Percentiles rank a stretch among this genome's conserved stretches.
These are phyloP conservation scores for Hippoglossus hippoglossus DNA, from an alignment of 2,797 vertebrate species.

Conservation along the genomic window DNA sequence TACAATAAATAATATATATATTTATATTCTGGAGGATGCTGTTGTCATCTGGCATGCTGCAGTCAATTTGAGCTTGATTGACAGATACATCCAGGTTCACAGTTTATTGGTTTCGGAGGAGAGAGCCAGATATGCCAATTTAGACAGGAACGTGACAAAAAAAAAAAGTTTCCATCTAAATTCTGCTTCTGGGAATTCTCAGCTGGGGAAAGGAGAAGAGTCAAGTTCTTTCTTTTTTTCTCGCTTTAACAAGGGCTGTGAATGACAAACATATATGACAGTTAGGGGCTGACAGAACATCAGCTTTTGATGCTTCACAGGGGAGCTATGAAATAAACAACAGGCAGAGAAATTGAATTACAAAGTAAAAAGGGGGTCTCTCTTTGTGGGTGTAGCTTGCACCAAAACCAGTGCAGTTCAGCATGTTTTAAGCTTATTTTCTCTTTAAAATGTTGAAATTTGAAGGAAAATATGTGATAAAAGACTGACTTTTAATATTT, in stretches of 20 bases:
- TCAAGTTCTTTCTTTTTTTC: conserved; percentile 75
- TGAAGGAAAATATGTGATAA: neutral
- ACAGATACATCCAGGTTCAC: conserved; percentile 94
- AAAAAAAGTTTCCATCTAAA: conserved; percentile 92
- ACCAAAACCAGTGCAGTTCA: conserved; percentile 30
- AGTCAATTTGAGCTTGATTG: conserved; percentile 91
- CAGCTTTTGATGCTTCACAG: conserved; percentile 91
- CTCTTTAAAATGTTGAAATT: conserved; percentile 16
- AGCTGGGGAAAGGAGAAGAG: conserved; percentile 83
- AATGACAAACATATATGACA: conserved; percentile 95
- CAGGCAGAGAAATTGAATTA: conserved; percentile 90
- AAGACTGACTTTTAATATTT: neutral
- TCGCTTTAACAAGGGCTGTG: conserved; percentile 89
- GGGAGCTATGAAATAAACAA: conserved; percentile 91
- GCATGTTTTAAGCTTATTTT: conserved; percentile 35
- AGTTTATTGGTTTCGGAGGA: conserved; percentile 93
- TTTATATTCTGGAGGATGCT: conserved; percentile 77
- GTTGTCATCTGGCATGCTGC: conserved; percentile 91
- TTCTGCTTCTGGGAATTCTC: conserved; percentile 95
- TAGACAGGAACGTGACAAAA: conserved; percentile 95
- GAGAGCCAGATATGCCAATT: conserved; percentile 96
- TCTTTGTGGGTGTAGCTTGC: conserved; percentile 51
- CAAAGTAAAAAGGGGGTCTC: conserved; percentile 81
- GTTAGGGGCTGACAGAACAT: conserved; percentile 90
- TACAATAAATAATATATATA: conserved; percentile 59